These are phyloP conservation scores for Pipra filicauda DNA, from an alignment of 2,113 vertebrate species.

Conservation along the genomic window DNA sequence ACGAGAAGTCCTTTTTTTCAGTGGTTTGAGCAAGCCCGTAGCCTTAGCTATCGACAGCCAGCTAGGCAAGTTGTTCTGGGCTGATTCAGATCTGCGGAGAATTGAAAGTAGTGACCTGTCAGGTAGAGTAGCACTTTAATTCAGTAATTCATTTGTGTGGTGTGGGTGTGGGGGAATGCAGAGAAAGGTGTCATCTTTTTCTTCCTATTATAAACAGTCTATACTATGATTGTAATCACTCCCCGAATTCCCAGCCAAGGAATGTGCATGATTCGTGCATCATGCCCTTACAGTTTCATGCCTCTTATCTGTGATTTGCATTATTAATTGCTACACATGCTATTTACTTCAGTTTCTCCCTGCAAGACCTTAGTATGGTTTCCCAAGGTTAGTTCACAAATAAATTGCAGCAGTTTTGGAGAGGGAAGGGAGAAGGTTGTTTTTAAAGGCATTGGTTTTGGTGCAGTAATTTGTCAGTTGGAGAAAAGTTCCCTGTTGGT, in stretches of 20 bases:
- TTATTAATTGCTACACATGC: conserved; percentile 46
- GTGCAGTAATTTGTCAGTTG: background rate
- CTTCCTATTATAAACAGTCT: conserved; percentile 42
- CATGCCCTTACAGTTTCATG: background rate
- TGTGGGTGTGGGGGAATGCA: conserved; percentile 25
- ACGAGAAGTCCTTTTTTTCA: conserved; percentile 93
- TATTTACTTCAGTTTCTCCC: conserved; percentile 26
- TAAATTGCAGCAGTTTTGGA: background rate
- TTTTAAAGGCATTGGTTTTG: background rate
- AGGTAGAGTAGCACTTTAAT: conserved; percentile 75
- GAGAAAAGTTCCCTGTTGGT: background rate
- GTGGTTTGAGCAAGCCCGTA: conserved; percentile 87
- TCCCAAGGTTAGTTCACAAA: background rate
- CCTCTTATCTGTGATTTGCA: conserved; percentile 12
- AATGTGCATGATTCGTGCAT: conserved; percentile 29
- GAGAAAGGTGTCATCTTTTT: conserved; percentile 13
- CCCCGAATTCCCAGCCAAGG: conserved; percentile 33
- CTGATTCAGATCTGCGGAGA: conserved; percentile 91
- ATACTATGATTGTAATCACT: conserved; percentile 33
- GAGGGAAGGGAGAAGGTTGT: background rate
- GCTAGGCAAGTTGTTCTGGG: conserved; percentile 93
- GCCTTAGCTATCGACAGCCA: conserved; percentile 92
- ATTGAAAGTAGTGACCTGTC: conserved; percentile 98
- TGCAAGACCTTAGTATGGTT: background rate
- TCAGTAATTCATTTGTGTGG: conserved; percentile 30